Evolutionary conservation across 2,797 vertebrate genomes (phyloP).

Genomic region (Erithacus rubecula): DNA sequence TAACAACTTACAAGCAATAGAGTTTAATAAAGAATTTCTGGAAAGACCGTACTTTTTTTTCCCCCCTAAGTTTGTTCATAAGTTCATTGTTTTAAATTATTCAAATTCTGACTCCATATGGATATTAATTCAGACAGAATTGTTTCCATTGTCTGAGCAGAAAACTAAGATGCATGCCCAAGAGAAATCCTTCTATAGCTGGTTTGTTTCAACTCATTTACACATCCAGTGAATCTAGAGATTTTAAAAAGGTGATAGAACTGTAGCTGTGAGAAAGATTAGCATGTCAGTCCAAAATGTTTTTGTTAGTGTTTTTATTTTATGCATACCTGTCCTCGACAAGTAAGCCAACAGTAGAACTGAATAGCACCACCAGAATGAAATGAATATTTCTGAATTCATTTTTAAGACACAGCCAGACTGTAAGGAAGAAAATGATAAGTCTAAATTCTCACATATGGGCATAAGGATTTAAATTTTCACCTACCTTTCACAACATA

Average conservation of each 20-base stretch:
- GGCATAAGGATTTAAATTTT: neutral
- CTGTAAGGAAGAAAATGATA: neutral
- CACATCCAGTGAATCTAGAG: neutral
- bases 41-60: accelerated
- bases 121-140: neutral
- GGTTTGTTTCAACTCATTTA: neutral
- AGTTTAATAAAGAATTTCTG: neutral
- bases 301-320: neutral
- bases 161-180: neutral
- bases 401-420: neutral
- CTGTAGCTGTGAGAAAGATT: neutral
- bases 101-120: neutral
- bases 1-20: neutral
- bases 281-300: neutral
- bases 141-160: neutral
- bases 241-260: neutral
- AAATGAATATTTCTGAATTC: neutral
- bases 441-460: neutral
- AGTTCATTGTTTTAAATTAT: neutral
- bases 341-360: neutral
- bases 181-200: neutral
- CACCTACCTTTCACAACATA: neutral
- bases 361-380: neutral
- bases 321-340: neutral
- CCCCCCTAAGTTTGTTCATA: neutral